Evolutionary conservation across 2,797 vertebrate genomes (phyloP).

Genomic region (Cynodonichthys magdalenae): DNA sequence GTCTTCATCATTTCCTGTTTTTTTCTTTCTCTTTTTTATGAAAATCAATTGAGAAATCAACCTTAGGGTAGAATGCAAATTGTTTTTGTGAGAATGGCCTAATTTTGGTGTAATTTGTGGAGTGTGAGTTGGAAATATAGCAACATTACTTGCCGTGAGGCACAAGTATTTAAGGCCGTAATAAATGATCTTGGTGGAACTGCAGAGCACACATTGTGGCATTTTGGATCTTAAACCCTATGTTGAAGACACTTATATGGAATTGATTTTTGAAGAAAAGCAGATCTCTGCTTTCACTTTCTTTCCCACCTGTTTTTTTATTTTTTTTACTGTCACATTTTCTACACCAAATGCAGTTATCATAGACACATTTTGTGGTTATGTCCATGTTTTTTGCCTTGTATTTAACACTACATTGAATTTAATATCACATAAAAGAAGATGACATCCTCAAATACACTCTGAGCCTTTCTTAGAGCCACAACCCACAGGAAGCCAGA

Average conservation of each 20-base stretch:
- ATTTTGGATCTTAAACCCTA: slow-evolving; percentile 22
- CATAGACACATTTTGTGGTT: too few species aligned
- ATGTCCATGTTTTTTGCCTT: too few species aligned
- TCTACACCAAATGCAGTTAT: too few species aligned
- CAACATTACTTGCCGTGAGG: slow-evolving; percentile 34
- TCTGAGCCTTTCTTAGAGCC: background rate
- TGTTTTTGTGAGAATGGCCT: slow-evolving; percentile 55
- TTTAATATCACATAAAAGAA: too few species aligned
- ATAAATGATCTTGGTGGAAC: slow-evolving; percentile 22
- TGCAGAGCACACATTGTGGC: slow-evolving; percentile 8
- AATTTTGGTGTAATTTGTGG: slow-evolving; percentile 39
- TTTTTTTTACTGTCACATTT: too few species aligned
- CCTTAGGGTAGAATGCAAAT: slow-evolving; percentile 45
- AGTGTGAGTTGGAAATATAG: slow-evolving; percentile 48
- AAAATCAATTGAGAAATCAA: slow-evolving; percentile 53
- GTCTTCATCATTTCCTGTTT: slow-evolving; percentile 48
- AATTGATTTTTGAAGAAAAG: too few species aligned
- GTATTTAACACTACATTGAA: too few species aligned
- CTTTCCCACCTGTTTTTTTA: background rate
- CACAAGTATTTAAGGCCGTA: slow-evolving; percentile 26
- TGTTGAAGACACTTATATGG: slow-evolving; percentile 19
- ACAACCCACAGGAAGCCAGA: background rate
- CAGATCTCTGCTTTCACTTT: too few species aligned
- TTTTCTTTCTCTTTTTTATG: slow-evolving; percentile 44
- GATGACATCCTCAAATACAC: too few species aligned